phyloP scores from a whole-genome alignment of 1,140 invertebrate genomes.

The Plectrocnemia conspersa region DNA sequence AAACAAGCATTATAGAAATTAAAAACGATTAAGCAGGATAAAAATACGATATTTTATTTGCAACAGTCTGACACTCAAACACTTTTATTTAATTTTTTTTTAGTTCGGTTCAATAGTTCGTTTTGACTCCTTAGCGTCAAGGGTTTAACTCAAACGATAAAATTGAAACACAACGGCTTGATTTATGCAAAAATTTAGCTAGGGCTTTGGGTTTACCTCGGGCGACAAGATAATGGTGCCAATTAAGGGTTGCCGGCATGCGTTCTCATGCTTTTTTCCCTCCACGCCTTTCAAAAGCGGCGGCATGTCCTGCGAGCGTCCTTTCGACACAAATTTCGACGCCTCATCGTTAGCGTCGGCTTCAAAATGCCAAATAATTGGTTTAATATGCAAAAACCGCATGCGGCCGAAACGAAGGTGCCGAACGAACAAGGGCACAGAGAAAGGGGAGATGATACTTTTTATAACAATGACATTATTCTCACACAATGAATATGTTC shows the following conservation, averaged over 20 bases:
- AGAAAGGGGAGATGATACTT: too few species aligned
- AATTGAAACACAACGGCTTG: conserved; percentile 9
- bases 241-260: conserved; percentile 12
- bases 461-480: too few species aligned
- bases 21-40: too few species aligned
- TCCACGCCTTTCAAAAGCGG: conserved; percentile 15
- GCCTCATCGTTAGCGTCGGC: conserved; percentile 10
- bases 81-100: too few species aligned
- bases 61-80: too few species aligned
- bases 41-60: too few species aligned
- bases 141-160: too few species aligned
- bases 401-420: conserved; percentile 7
- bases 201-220: neutral
- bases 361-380: conserved; percentile 15
- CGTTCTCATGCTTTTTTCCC: conserved; percentile 11
- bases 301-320: conserved; percentile 12
- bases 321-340: conserved; percentile 15
- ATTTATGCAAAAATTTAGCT: conserved; percentile 19
- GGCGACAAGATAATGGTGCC: conserved; percentile 21
- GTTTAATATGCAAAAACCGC: conserved; percentile 20
- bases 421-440: too few species aligned
- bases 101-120: too few species aligned
- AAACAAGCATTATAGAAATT: too few species aligned
- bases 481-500: too few species aligned
- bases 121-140: too few species aligned